phyloP scores from a whole-genome alignment of 1,140 invertebrate genomes.

The Pseudoatta argentina region DNA sequence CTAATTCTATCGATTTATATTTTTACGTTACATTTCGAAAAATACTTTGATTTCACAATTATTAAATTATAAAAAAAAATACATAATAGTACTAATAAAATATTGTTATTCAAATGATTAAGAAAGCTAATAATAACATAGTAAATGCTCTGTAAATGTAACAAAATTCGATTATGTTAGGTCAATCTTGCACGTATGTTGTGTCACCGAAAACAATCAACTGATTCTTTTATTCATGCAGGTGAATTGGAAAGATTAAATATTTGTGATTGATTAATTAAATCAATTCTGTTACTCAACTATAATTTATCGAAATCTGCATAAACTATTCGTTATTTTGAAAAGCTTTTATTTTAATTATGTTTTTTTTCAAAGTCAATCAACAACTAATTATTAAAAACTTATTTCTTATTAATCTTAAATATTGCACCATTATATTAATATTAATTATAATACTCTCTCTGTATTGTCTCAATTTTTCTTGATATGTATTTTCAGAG shows the following conservation, averaged over 20 bases:
- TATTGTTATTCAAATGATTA: constrained; percentile 32
- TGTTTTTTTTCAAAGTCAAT: not conserved
- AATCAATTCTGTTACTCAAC: not conserved
- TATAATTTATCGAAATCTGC: not conserved
- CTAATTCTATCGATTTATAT: too few species aligned
- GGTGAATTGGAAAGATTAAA: not conserved
- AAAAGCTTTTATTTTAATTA: constrained; percentile 1
- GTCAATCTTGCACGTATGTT: constrained; percentile 36
- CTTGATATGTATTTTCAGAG: not conserved
- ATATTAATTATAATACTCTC: constrained; percentile 10
- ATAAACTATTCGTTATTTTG: not conserved
- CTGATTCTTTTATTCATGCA: constrained; percentile 37
- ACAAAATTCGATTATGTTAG: constrained; percentile 40
- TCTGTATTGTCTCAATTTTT: not conserved
- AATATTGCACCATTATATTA: not conserved
- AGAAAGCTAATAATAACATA: not conserved
- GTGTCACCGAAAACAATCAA: constrained; percentile 18
- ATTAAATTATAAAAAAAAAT: too few species aligned
- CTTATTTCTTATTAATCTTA: constrained; percentile 6
- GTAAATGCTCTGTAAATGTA: not conserved
- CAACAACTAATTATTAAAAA: not conserved
- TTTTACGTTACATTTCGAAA: too few species aligned
- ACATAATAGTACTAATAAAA: too few species aligned
- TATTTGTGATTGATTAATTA: not conserved
- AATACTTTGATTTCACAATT: too few species aligned